These are phyloP conservation scores for Stratiomys singularior DNA, from an alignment of 2,888 invertebrate species.

Conservation along the genomic window DNA sequence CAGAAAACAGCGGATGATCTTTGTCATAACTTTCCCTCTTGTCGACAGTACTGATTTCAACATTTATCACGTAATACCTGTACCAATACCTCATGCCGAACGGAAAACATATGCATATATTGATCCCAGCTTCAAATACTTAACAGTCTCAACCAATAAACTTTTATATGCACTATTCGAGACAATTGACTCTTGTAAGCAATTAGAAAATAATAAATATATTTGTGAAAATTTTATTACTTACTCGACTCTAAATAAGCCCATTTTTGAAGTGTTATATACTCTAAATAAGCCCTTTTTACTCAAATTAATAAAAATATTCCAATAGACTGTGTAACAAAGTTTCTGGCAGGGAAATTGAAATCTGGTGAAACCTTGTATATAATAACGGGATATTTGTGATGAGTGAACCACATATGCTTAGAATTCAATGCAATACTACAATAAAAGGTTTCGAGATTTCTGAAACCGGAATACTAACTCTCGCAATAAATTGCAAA, in stretches of 20 bases:
- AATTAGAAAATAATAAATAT: slow-evolving; percentile 13
- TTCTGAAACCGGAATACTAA: background rate
- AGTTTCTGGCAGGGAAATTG: slow-evolving; percentile 3
- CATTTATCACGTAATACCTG: slow-evolving; percentile 25
- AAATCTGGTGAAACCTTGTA: slow-evolving; percentile 15
- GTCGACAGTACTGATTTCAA: background rate
- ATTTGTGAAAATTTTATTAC: slow-evolving; percentile 37
- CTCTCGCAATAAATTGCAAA: background rate
- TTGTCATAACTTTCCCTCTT: slow-evolving; percentile 2
- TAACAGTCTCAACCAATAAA: slow-evolving; percentile 26
- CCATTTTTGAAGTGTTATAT: background rate
- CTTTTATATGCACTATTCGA: slow-evolving; percentile 10
- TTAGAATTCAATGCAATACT: background rate
- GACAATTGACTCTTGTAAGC: background rate
- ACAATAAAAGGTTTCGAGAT: background rate
- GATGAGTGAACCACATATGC: slow-evolving; percentile 19
- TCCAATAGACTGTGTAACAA: slow-evolving; percentile 5
- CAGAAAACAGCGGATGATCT: background rate
- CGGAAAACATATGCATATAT: slow-evolving; percentile 35
- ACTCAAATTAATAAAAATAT: slow-evolving; percentile 15
- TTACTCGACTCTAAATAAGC: slow-evolving; percentile 20
- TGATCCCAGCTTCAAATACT: slow-evolving; percentile 32
- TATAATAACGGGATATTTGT: slow-evolving; percentile 20
- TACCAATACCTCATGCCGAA: slow-evolving; percentile 23
- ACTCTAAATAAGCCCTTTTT: background rate